Base-by-base conservation (phyloP, 2,888 invertebrate genomes). In the Hyposoter didymator region DNA sequence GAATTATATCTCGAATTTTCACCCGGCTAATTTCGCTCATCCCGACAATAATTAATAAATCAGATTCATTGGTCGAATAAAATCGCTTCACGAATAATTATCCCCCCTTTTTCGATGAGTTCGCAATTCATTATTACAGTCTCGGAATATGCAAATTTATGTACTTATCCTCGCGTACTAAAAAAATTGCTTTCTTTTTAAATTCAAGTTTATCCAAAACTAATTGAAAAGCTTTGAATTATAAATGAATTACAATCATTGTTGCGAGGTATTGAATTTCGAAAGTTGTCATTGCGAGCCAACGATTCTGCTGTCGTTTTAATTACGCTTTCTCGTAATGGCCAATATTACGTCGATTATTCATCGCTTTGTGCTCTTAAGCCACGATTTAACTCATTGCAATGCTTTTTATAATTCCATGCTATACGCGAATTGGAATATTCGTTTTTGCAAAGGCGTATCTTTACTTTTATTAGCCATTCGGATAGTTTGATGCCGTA, bases 1-100 rank as follows among this genome's bases (percentile, higher is more conserved):
- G 52, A 32, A 62, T 82, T 84, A 69, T 28, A 59, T 74, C 39
- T 35, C 47, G 64, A 43, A 84, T 81, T 73, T 75, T 79, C 69
- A 19, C 66, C 45, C 67, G 22, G 22, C 17, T 43, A 19, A 70
- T 32, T 43, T 67, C 19, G 17, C 47, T 19, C 76, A 43, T 73
- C 64, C 22, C 43, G 35, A 22, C 49, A 49, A 67, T 78, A 62
- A 78, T 81, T 73, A 43, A 62, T 78, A n/a, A 62, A 62, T 84
- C 78, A 19, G 49, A 78, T 47, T 76, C 76, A 47, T n/a, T 28
- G 43, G 4, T 19, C 19, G 32, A 6, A 66, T 66, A n/a, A 72
- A 75, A 76, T 84, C 55, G n/a, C 72, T 47, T 62, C 47, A 47
- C 47, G 43, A 62, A 74, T 49, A 83, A 78, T 78, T 66, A 62